phyloP scores from a whole-genome alignment of 2,797 vertebrate genomes.

The Tokudaia muenninki region DNA sequence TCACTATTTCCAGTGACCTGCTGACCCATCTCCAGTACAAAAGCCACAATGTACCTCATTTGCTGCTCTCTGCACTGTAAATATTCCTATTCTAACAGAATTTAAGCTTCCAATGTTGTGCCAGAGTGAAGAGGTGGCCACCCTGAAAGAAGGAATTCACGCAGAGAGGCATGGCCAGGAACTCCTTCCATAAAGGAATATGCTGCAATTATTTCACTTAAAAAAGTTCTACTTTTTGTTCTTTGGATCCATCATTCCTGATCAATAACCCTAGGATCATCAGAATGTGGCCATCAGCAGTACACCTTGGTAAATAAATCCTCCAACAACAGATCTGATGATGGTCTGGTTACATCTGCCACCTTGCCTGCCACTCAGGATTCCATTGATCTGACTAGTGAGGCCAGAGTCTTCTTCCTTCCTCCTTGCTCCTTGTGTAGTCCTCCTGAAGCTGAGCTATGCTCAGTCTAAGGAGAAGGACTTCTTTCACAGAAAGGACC shows the following conservation, averaged over 20 bases:
- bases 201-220: neutral
- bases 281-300: neutral
- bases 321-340: neutral
- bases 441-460: neutral
- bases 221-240: neutral
- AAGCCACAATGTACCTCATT: neutral
- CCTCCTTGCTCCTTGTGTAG: neutral
- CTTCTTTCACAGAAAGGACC: neutral
- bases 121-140: neutral
- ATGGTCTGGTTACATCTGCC: neutral
- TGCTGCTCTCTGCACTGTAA: neutral
- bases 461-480: neutral
- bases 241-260: neutral
- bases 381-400: neutral
- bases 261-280: neutral
- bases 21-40: neutral
- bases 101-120: neutral
- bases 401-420: neutral
- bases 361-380: neutral
- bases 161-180: neutral
- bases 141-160: neutral
- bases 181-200: neutral
- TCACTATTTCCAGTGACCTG: neutral
- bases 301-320: neutral
- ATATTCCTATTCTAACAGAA: neutral